Evolutionary conservation across 2,888 invertebrate species (phyloP).

Genomic region (Lathronympha strigana): DNA sequence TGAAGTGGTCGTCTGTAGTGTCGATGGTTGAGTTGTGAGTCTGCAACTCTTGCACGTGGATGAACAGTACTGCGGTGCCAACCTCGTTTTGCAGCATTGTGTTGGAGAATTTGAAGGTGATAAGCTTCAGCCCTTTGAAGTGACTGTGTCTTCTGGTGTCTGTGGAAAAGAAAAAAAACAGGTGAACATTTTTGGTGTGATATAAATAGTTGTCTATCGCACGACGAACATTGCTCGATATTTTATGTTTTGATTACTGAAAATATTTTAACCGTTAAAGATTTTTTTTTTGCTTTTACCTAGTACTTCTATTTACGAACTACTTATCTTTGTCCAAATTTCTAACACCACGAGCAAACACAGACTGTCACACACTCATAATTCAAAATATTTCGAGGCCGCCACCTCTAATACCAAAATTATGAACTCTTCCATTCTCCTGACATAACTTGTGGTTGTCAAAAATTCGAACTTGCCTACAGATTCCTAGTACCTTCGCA

Average conservation of each 20-base stretch:
- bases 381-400: conserved; percentile 64
- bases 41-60: conserved; percentile 85
- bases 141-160: conserved; percentile 88
- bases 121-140: conserved; percentile 87
- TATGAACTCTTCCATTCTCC: conserved; percentile 49
- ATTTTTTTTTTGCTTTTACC: not conserved
- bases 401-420: conserved; percentile 70
- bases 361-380: conserved; percentile 47
- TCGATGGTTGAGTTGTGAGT: conserved; percentile 63
- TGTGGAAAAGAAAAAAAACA: conserved; percentile 64
- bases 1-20: conserved; percentile 67
- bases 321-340: conserved; percentile 15
- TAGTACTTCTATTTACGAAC: too few relatives aligned
- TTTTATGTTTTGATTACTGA: too few relatives aligned
- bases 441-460: conserved; percentile 51
- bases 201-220: not conserved
- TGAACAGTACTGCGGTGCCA: conserved; percentile 87
- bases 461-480: conserved; percentile 42
- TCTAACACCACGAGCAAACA: conserved; percentile 48
- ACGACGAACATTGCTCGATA: too few relatives aligned
- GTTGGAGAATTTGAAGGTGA: conserved; percentile 89
- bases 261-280: not conserved
- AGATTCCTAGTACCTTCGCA: conserved; percentile 4
- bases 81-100: conserved; percentile 88
- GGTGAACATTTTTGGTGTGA: not conserved